A percentile compares a stretch with the other conserved stretches of the same genome.
Evolutionary conservation across 2,797 vertebrate genomes (phyloP).

Genomic region (Stomatorhinus walkeri): DNA sequence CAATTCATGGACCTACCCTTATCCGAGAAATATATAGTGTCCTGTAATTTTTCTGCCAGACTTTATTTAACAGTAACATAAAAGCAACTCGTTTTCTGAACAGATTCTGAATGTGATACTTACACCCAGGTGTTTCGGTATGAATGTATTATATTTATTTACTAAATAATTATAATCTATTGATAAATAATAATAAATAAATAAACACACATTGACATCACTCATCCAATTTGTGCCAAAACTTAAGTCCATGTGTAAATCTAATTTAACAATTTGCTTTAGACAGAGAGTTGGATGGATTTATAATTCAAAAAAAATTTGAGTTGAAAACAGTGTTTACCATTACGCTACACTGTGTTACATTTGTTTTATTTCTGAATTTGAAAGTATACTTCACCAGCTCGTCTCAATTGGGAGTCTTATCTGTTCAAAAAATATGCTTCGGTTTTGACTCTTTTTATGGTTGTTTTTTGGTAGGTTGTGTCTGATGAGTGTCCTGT

Average conservation of each 20-base stretch:
- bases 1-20: constrained; percentile 44
- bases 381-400: neutral
- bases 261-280: neutral
- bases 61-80: constrained; percentile 49
- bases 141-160: constrained; percentile 38
- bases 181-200: neutral
- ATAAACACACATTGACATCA: constrained; percentile 4
- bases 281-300: neutral
- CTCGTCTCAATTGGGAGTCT: neutral
- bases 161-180: constrained; percentile 18
- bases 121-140: constrained; percentile 40
- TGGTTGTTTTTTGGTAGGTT: constrained; percentile 30
- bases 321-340: neutral
- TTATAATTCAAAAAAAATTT: neutral
- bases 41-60: constrained; percentile 49
- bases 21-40: constrained; percentile 40
- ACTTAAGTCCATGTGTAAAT: neutral
- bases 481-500: constrained; percentile 26
- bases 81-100: constrained; percentile 48
- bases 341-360: neutral
- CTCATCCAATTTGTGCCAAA: neutral
- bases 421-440: constrained; percentile 7
- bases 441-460: constrained; percentile 22
- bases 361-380: neutral
- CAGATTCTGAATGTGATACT: constrained; percentile 45